Evolutionary conservation across 2,797 vertebrate species (phyloP).

Genomic region (Otolemur crassicaudatus): DNA sequence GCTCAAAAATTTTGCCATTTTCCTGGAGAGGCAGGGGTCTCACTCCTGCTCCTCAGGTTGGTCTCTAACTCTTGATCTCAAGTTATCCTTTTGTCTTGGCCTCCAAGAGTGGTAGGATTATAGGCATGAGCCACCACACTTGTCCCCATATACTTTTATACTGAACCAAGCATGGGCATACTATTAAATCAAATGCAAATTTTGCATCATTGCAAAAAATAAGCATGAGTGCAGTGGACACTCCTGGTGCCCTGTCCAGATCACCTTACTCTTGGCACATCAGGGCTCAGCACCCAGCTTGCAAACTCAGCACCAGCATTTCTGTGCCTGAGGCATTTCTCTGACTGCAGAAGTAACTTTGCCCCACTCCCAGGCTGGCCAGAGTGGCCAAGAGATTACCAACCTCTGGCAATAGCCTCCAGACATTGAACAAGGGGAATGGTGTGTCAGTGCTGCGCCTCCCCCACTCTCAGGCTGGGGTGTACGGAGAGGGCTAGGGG

Average conservation of each 20-base stretch:
- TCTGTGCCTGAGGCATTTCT: not conserved
- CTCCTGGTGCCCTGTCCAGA: fast-evolving
- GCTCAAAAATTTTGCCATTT: not conserved
- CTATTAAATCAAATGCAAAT: not conserved
- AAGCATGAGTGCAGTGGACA: fast-evolving
- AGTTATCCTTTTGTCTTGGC: too few relatives aligned
- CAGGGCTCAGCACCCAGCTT: not conserved
- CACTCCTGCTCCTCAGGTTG: not conserved
- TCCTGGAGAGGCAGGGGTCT: not conserved
- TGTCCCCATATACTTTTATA: not conserved
- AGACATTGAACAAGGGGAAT: fast-evolving
- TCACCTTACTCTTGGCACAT: not conserved
- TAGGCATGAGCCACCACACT: not conserved
- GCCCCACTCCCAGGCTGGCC: not conserved
- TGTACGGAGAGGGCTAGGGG: not conserved
- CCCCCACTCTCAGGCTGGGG: fast-evolving
- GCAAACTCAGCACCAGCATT: fast-evolving
- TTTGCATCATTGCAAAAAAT: not conserved
- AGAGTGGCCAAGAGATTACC: not conserved
- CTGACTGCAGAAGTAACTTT: not conserved
- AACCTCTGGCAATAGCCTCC: not conserved
- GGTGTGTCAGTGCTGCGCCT: fast-evolving
- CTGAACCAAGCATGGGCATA: not conserved
- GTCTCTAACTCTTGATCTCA: not conserved
- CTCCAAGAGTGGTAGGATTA: not conserved